Evolutionary conservation across 2,888 invertebrate species (phyloP).

Genomic region (Lypha dubia): DNA sequence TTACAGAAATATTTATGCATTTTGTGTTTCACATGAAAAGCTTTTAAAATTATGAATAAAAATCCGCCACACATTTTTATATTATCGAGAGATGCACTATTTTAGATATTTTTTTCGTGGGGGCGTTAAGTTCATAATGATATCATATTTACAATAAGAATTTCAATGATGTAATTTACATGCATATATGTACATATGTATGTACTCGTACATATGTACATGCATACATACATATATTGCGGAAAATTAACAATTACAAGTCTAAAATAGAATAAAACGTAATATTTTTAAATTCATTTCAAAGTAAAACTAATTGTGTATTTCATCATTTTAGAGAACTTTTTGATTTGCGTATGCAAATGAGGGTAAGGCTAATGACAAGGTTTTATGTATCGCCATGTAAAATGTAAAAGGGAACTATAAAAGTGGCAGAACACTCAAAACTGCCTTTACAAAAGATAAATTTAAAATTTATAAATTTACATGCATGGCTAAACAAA

Average conservation of each 20-base stretch:
- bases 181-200: too few species aligned
- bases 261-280: slow-evolving; percentile 3
- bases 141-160: slow-evolving; percentile 68
- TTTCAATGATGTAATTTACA: slow-evolving; percentile 61
- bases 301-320: slow-evolving; percentile 4
- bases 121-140: slow-evolving; percentile 62
- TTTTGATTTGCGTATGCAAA: slow-evolving; percentile 1
- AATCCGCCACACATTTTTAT: slow-evolving; percentile 20
- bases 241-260: slow-evolving; percentile 42
- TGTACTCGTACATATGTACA: too few species aligned
- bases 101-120: slow-evolving; percentile 35
- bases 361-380: background rate
- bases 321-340: slow-evolving; percentile 11
- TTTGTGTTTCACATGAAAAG: slow-evolving; percentile 45
- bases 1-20: slow-evolving; percentile 12
- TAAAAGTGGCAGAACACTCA: too few species aligned
- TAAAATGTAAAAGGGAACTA: too few species aligned
- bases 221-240: slow-evolving; percentile 55
- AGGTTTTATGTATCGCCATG: background rate
- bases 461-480: too few species aligned
- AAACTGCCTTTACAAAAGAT: too few species aligned
- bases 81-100: slow-evolving; percentile 40
- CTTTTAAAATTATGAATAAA: slow-evolving; percentile 44
- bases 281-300: slow-evolving; percentile 43
- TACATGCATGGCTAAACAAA: too few species aligned